Base-by-base conservation (phyloP, 2,888 invertebrate species). In the Mythimna ferrago region DNA sequence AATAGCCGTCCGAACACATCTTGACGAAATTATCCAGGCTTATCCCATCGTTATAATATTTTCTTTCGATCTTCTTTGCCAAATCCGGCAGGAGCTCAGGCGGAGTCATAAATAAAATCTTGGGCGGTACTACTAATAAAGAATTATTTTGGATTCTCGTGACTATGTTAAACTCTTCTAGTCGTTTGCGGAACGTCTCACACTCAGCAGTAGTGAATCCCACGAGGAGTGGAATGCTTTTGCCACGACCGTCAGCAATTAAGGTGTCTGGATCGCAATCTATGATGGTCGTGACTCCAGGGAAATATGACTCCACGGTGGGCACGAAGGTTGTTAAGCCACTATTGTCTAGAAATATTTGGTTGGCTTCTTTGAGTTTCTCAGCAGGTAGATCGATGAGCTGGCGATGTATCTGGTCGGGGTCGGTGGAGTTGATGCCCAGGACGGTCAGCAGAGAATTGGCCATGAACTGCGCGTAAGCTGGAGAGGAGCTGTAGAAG, bases 131-230 rank as follows among this genome's bases (percentile, higher is more conserved):
- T 44, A 90, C 72, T 5, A 92, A 3, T 0, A 86, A n/a, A 0
- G 92, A 90, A 51, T 90, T 91, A 0, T 86, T 80, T 32, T 89
- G 83, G 2, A 93, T 78, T 54, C 88, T 89, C 0, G 76, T 71
- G 10, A 89, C 73, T 19, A 95, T 84, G 48, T 93, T 88, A 35
- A 94, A 84, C 66, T 91, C 83, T 51, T 90, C 87, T 6, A 96
- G 86, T 58, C 92, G 87, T 0, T 83, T 86, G 16, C 92, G 89
- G 86, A 96, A 95, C 0, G 88, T 87, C 72, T 94, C 92, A 75
- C 95, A 94, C 86, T 96, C 96, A 4, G 83, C 81, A 70, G 87
- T 86, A 0, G 95, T 95, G 79, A 91, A 93, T 1, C 96, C 96
- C 1, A 94, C 86, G 10, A 96, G 74, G 6, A 94, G 87, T 2